Base-by-base conservation (phyloP, 2,797 vertebrate genomes). In the Rhyacichthys aspro region DNA sequence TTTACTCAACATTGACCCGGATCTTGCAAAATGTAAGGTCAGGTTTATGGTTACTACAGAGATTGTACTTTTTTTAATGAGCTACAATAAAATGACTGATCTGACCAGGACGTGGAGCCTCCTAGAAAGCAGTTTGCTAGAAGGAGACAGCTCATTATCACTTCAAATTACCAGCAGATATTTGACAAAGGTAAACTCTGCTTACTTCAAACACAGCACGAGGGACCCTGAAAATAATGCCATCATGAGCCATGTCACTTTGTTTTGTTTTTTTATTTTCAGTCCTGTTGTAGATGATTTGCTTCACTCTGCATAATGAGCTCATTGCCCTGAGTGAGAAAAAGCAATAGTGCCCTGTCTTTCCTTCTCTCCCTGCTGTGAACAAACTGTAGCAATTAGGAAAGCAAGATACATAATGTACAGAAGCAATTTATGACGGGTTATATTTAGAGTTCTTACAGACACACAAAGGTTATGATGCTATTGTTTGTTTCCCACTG, bases 381-480 rank as follows among this genome's bases (percentile, higher is more conserved):
- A 84, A 76, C 74, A 88, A 86, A 83, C 77, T 47, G 44, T 72
- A 65, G 79, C 78, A 86, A 85, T 88, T 82, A 85, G 43, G 42
- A 52, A 74, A 55, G 53, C 36, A 55, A 71, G 63, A 73, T 53
- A 65, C 63, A 71, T 66, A 53, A 44, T 53, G 68, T 67, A 68
- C 59, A 80, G 73, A 78, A 73, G 62, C 74, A 52, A 70, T 75
- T 67, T 68, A 44, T 71, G 53, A 67, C 19, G 56, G 55, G 67
- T 32, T 77, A 60, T 68, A 75, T 79, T 62, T 55, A 63, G 61
- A 65, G 15, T 52, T 58, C 19, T 48, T 57, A 17, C 49, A 18
- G 38, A 49, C 48, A 59, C 38, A 59, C 39, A 36, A 63, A 55
- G 67, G 59, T 59, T 49, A 59, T 62, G 47, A 54, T 66, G 59